These are phyloP conservation scores for Pyrochroa serraticornis DNA, from an alignment of 2,888 invertebrate species.

Conservation along the genomic window DNA sequence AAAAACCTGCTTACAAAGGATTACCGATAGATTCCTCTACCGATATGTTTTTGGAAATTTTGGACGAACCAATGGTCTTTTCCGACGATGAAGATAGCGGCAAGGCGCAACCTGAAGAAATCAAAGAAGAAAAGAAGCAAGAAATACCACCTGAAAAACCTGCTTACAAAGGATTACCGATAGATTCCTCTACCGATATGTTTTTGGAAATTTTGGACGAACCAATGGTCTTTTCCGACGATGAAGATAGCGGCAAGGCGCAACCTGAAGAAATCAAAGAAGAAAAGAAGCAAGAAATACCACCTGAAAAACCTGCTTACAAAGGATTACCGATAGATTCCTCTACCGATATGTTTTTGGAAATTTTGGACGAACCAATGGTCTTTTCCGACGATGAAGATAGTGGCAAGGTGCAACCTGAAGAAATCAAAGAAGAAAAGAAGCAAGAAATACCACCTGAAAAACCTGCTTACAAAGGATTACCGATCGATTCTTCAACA, in stretches of 20 bases:
- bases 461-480: slow-evolving; percentile 28
- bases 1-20: slow-evolving; percentile 1
- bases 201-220: slow-evolving; percentile 44
- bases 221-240: slow-evolving; percentile 30
- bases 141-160: not conserved
- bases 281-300: not conserved
- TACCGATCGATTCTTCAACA: slow-evolving; percentile 36
- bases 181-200: slow-evolving; percentile 27
- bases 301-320: slow-evolving; percentile 14
- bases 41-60: not conserved
- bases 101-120: not conserved
- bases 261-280: slow-evolving; percentile 1
- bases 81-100: slow-evolving; percentile 2
- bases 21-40: slow-evolving; percentile 1
- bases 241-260: not conserved
- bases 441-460: not conserved
- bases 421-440: not conserved
- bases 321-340: slow-evolving; percentile 39
- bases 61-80: not conserved
- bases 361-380: slow-evolving; percentile 44
- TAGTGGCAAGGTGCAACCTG: not conserved
- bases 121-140: not conserved
- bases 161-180: slow-evolving; percentile 36
- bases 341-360: slow-evolving; percentile 31
- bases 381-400: slow-evolving; percentile 2